Evolutionary conservation across 2,888 invertebrate genomes (phyloP), one percentile per base, ranked within the genome.

Genomic region (Loripinus fragilis): DNA sequence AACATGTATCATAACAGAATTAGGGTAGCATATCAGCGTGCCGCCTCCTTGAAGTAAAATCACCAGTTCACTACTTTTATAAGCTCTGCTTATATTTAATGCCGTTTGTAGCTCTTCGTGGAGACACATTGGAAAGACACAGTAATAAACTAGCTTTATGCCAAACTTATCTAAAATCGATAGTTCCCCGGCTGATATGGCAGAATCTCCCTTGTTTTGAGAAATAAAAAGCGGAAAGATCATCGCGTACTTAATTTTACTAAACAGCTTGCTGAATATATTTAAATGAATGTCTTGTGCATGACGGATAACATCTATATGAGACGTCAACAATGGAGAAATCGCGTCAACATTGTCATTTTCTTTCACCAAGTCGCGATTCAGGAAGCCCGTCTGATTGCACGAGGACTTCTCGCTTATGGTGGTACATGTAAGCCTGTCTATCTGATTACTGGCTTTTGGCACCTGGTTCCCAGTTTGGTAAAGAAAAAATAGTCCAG

Each of bases 161-260:
- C 52, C 52, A 5, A 52, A 15, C n/a, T 15, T 23, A 23, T 52
- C 12, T 8, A 52, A 20, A 1, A 52, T 2, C 1, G 5, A 25
- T 8, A 52, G 28, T 52, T 52, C 52, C 2, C 52, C 52, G 3
- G n/a, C 52, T 3, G 52, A 20, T 20, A 52, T 52, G 10, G 52
- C 52, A 5, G 52, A n/a, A n/a, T 52, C 52, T 5, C 52, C 52
- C 25, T 52, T 52, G 52, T 52, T 52, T 25, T 52, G 25, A 52
- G 25, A 52, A 5, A 28, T 5, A 7, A 28, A 23, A 8, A 52
- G 25, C 5, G 5, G 5, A 28, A 52, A 52, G 3, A 52, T 8
- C 52, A 52, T 52, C 1, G 52, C 52, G 15, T 52, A 52, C n/a
- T 52, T 52, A 28, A 8, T 25, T n/a, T 25, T 52, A 3, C 28